Percentiles rank a stretch among this genome's conserved stretches.
phyloP scores from a whole-genome alignment of 2,797 vertebrate species.

The Prunella strophiata region DNA sequence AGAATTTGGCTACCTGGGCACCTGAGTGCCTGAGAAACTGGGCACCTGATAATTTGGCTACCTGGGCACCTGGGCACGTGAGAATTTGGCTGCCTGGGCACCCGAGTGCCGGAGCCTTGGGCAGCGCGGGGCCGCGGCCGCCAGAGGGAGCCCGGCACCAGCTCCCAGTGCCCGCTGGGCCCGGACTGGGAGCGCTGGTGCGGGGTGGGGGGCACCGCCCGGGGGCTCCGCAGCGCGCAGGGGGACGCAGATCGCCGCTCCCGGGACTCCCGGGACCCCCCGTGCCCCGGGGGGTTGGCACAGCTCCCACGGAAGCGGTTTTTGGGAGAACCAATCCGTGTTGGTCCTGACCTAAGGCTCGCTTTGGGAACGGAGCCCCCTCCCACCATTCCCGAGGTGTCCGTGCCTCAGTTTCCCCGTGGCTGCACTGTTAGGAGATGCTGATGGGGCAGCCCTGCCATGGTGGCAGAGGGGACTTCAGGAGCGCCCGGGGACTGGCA shows the following conservation, averaged over 20 bases:
- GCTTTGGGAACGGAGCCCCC: background rate
- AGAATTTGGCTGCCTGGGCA: background rate
- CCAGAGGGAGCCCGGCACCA: background rate
- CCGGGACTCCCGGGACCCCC: fast-evolving
- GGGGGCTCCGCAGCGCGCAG: background rate
- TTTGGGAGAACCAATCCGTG: background rate
- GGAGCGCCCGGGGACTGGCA: background rate
- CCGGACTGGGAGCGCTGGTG: background rate
- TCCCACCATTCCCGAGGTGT: fast-evolving
- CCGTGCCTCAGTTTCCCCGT: background rate
- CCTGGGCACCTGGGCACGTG: background rate
- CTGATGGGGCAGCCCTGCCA: background rate
- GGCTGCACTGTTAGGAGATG: background rate
- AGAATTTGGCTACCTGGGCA: background rate
- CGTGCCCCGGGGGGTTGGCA: too few relatives aligned
- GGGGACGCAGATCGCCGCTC: background rate
- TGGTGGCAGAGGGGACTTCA: background rate
- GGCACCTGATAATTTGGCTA: too few relatives aligned
- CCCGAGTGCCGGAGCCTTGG: background rate
- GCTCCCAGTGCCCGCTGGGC: background rate
- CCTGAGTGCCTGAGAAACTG: background rate
- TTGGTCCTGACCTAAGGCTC: background rate
- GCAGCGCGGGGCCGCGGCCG: background rate
- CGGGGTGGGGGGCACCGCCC: background rate
- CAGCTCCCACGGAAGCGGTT: fast-evolving